Evolutionary conservation across 2,797 vertebrate species (phyloP).

Genomic region (Sebastes umbrosus): DNA sequence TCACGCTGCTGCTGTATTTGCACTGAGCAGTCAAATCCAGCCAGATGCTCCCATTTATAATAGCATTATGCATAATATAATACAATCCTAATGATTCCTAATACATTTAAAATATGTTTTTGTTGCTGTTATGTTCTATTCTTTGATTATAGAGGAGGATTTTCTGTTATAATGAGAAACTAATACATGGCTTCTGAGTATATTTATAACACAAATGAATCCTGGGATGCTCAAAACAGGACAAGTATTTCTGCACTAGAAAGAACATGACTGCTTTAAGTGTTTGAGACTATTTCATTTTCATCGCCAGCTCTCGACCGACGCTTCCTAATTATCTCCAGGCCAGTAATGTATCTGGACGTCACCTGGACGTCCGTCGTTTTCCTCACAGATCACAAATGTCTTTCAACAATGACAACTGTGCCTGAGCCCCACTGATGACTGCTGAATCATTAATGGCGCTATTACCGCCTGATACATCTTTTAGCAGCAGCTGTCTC

Average conservation of each 20-base stretch:
- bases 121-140: neutral
- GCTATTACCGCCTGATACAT: constrained; percentile 61
- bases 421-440: constrained; percentile 40
- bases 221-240: neutral
- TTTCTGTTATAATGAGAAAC: neutral
- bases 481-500: constrained; percentile 49
- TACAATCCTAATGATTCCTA: neutral
- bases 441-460: constrained; percentile 70
- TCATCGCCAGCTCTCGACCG: neutral
- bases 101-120: neutral
- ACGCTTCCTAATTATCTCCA: neutral
- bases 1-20: neutral
- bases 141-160: neutral
- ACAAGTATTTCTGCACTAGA: neutral
- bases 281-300: constrained; percentile 1
- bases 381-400: constrained; percentile 3
- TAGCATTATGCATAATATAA: neutral
- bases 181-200: neutral
- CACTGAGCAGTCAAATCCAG: neutral
- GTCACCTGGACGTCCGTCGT: constrained; percentile 32
- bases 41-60: constrained; percentile 6
- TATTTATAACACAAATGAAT: neutral
- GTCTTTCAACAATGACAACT: constrained; percentile 56
- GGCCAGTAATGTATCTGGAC: constrained; percentile 2
- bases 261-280: neutral